Percentiles rank a stretch among this genome's conserved stretches.
Conservation (phyloP, 2,888 invertebrate species). For the Timema cristinae region DNA sequence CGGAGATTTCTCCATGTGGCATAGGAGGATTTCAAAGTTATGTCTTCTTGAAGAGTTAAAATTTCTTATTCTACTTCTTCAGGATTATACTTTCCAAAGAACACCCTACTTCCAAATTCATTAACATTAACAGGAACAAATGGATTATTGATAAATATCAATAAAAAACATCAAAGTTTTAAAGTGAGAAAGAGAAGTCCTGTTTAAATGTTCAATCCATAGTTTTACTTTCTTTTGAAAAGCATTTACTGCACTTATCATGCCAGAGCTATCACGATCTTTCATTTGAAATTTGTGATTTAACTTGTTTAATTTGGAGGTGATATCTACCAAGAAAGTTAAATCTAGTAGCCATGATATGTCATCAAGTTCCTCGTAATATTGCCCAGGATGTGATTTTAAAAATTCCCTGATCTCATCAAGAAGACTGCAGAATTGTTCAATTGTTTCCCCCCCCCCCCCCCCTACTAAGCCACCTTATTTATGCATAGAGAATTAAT, state of each 20-base stretch:
- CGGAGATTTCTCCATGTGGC: conserved; percentile 5
- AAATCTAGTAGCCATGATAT: neutral
- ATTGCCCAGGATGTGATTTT: neutral
- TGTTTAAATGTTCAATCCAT: conserved; percentile 6
- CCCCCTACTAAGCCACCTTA: conserved; percentile 11
- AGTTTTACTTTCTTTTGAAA: conserved; percentile 1
- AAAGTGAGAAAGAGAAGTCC: neutral
- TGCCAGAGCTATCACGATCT: neutral
- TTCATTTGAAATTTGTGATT: neutral
- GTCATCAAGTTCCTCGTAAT: neutral
- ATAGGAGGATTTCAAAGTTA: conserved; percentile 7
- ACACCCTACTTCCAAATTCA: neutral
- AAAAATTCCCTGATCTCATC: neutral
- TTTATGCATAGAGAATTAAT: neutral
- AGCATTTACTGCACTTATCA: conserved; percentile 6
- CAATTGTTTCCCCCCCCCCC: neutral
- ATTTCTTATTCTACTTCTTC: conserved; percentile 15
- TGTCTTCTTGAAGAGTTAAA: conserved; percentile 14
- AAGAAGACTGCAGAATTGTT: conserved; percentile 3
- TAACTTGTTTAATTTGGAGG: conserved; percentile 6
- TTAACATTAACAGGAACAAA: neutral
- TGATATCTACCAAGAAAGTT: conserved; percentile 1
- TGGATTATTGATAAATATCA: neutral
- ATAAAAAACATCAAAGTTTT: too few species aligned
- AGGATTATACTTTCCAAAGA: conserved; percentile 7